Evolutionary conservation across 2,888 invertebrate genomes (phyloP).

Genomic region (Tanytarsus gracilentus): DNA sequence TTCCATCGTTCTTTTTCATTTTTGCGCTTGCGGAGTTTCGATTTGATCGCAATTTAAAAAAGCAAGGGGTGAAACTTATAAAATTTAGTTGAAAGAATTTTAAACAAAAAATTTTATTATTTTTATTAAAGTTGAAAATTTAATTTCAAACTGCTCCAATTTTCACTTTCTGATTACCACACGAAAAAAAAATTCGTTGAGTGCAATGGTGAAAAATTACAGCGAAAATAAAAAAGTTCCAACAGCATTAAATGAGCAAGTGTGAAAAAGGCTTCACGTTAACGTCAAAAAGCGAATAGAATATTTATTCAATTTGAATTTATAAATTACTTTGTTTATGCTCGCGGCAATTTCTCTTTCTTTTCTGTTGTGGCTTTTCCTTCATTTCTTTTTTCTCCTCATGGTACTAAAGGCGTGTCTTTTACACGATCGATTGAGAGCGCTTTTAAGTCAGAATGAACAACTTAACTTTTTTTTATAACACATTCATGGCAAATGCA

Average conservation of each 20-base stretch:
- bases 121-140: too few species aligned
- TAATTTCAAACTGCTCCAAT: too few species aligned
- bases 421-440: conserved; percentile 20
- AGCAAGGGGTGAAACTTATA: too few species aligned
- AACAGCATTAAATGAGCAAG: conserved; percentile 15
- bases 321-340: conserved; percentile 29
- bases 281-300: conserved; percentile 22
- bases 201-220: not conserved
- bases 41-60: too few species aligned
- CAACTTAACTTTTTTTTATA: too few species aligned
- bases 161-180: too few species aligned
- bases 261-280: conserved; percentile 28
- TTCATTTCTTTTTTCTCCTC: conserved; percentile 3
- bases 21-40: too few species aligned
- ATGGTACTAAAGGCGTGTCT: conserved; percentile 19
- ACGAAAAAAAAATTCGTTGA: not conserved
- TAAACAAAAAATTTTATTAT: too few species aligned
- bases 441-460: not conserved
- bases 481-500: too few species aligned
- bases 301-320: conserved; percentile 29
- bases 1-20: too few species aligned
- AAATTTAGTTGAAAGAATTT: too few species aligned
- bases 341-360: conserved; percentile 23
- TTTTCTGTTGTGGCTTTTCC: conserved; percentile 8
- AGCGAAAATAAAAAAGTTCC: not conserved